phyloP scores from a whole-genome alignment of 1,140 invertebrate genomes.

The Lepidurus couesii region DNA sequence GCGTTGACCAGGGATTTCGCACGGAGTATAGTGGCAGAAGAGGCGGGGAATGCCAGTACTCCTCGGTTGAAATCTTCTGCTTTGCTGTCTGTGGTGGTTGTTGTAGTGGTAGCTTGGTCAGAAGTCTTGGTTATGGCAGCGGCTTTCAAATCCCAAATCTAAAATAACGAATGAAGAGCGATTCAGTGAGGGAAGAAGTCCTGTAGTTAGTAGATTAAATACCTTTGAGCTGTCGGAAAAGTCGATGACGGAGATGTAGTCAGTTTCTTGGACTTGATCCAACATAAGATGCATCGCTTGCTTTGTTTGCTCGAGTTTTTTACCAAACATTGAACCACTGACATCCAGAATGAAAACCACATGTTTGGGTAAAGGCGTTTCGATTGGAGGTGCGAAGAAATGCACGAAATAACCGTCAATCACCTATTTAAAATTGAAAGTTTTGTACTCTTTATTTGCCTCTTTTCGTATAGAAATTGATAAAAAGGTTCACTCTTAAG shows the following conservation, averaged over 20 bases:
- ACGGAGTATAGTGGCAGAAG: not conserved
- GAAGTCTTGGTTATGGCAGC: not conserved
- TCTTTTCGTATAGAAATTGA: not conserved
- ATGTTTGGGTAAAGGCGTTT: conserved; percentile 58
- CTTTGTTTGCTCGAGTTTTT: conserved; percentile 58
- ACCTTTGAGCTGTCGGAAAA: conserved; percentile 53
- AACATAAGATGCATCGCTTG: conserved; percentile 61
- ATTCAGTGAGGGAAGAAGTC: too few species aligned
- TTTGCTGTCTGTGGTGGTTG: not conserved
- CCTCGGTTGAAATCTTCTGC: not conserved
- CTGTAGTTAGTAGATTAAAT: conserved; percentile 39
- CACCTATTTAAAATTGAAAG: conserved; percentile 46
- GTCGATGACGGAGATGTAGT: conserved; percentile 61
- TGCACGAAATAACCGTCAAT: conserved; percentile 72
- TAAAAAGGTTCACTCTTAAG: not conserved
- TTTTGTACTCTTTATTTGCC: too few species aligned
- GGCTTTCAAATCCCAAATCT: not conserved
- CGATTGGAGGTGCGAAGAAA: conserved; percentile 58
- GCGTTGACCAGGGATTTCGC: not conserved
- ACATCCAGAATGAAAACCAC: conserved; percentile 66
- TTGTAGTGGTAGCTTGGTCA: not conserved
- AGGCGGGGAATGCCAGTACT: not conserved
- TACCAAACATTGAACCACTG: conserved; percentile 63
- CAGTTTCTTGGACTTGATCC: conserved; percentile 52
- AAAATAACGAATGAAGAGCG: not conserved